Evolutionary conservation across 2,888 invertebrate genomes (phyloP).

Genomic region (Rotaria magnacalcarata): DNA sequence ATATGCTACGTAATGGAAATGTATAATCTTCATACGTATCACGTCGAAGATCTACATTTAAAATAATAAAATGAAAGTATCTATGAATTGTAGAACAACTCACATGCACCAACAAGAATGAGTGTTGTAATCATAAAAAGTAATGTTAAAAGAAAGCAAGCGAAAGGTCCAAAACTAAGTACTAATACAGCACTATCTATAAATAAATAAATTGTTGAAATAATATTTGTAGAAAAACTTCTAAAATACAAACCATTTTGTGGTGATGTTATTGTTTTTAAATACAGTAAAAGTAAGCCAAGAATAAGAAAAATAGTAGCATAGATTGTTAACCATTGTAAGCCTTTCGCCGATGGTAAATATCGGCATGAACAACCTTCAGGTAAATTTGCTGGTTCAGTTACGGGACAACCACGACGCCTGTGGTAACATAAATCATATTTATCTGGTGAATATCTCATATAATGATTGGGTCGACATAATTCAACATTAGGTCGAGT

Average conservation of each 20-base stretch:
- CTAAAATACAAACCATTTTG: neutral
- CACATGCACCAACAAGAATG: constrained; percentile 22
- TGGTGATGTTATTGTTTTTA: neutral
- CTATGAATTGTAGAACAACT: neutral
- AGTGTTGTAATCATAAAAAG: neutral
- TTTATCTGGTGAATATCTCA: neutral
- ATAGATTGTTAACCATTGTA: constrained; percentile 25
- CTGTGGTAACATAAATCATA: neutral
- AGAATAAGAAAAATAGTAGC: neutral
- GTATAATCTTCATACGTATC: constrained; percentile 5
- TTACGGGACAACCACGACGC: neutral
- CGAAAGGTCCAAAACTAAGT: neutral
- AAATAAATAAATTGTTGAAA: neutral
- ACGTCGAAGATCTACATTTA: constrained; percentile 9
- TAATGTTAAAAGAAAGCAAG: neutral
- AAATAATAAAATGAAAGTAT: neutral
- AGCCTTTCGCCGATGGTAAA: constrained; percentile 12
- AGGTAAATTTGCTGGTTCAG: neutral
- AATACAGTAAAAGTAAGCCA: constrained; percentile 6
- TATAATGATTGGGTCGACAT: constrained; percentile 22
- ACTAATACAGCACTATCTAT: neutral
- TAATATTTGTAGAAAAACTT: neutral
- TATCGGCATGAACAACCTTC: constrained; percentile 1
- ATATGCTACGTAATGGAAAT: neutral
- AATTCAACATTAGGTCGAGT: neutral